phyloP scores from a whole-genome alignment of 2,888 invertebrate genomes.

The Pseudococcus jackbeardsleyi region DNA sequence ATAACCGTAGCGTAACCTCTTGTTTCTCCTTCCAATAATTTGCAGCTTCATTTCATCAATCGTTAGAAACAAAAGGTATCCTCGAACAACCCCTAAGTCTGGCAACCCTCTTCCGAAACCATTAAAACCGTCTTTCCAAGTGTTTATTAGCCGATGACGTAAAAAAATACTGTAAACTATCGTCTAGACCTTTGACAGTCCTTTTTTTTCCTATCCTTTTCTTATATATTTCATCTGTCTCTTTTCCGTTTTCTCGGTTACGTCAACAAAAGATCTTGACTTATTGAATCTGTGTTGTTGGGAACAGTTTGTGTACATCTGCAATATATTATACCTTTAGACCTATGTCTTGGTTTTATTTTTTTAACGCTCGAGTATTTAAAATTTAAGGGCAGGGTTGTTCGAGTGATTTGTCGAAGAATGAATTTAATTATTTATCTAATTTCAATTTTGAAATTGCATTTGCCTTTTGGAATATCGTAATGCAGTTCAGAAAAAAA shows the following conservation, averaged over 20 bases:
- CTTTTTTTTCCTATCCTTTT: not conserved
- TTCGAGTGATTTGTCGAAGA: not conserved
- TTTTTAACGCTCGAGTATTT: not conserved
- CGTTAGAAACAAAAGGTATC: slow-evolving; percentile 36
- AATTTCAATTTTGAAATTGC: not conserved
- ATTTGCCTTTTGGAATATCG: not conserved
- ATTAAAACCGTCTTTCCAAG: slow-evolving; percentile 35
- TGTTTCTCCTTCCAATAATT: not conserved
- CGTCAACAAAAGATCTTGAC: slow-evolving; percentile 5
- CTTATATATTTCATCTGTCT: not conserved
- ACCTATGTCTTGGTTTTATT: not conserved
- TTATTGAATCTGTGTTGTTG: too few relatives aligned
- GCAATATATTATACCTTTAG: not conserved
- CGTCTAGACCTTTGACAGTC: slow-evolving; percentile 50
- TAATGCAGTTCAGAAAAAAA: not conserved
- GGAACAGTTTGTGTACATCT: slow-evolving; percentile 3
- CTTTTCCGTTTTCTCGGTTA: not conserved
- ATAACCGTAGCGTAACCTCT: not conserved
- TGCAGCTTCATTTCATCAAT: slow-evolving; percentile 46
- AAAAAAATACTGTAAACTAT: slow-evolving; percentile 50
- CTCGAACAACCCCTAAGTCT: slow-evolving; percentile 17
- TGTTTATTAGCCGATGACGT: slow-evolving; percentile 55
- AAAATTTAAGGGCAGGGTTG: not conserved
- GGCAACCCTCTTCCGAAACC: slow-evolving; percentile 43
- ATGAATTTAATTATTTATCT: slow-evolving; percentile 17